phyloP scores from a whole-genome alignment of 2,797 vertebrate species.

The Ciconia nigra region DNA sequence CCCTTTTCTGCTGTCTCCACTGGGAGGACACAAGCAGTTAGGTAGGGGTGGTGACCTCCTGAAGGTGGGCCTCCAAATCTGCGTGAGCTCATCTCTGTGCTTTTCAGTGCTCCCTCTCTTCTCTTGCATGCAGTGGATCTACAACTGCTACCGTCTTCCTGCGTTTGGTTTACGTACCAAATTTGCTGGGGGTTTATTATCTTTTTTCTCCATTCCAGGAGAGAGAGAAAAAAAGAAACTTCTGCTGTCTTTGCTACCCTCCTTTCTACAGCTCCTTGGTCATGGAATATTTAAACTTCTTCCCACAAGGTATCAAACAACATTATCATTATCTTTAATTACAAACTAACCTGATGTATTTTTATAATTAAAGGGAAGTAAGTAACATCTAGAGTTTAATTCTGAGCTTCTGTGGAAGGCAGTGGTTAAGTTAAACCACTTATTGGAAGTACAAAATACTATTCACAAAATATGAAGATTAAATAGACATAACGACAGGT shows the following conservation, averaged over 20 bases:
- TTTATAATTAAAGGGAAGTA: conserved; percentile 58
- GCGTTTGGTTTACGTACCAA: background rate
- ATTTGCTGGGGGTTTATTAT: background rate
- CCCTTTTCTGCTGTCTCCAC: background rate
- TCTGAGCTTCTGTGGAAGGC: background rate
- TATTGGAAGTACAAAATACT: conserved; percentile 15
- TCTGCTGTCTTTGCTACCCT: background rate
- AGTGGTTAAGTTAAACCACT: conserved; percentile 38
- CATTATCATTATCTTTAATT: conserved; percentile 65
- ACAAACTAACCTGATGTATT: conserved; percentile 17
- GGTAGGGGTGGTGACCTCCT: background rate
- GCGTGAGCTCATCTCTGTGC: background rate
- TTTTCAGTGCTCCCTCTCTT: background rate
- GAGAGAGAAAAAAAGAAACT: background rate
- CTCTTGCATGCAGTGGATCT: background rate
- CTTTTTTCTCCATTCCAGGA: background rate
- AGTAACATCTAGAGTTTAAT: conserved; percentile 28
- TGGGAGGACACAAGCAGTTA: background rate
- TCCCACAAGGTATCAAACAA: conserved; percentile 53
- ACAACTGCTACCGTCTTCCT: background rate
- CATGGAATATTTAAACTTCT: conserved; percentile 34
- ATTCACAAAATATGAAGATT: background rate
- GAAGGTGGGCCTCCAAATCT: background rate
- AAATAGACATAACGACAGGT: background rate
- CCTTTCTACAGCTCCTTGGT: background rate